These are phyloP conservation scores for Chrysolina oricalcia DNA, from an alignment of 2,888 invertebrate species.

Conservation along the genomic window DNA sequence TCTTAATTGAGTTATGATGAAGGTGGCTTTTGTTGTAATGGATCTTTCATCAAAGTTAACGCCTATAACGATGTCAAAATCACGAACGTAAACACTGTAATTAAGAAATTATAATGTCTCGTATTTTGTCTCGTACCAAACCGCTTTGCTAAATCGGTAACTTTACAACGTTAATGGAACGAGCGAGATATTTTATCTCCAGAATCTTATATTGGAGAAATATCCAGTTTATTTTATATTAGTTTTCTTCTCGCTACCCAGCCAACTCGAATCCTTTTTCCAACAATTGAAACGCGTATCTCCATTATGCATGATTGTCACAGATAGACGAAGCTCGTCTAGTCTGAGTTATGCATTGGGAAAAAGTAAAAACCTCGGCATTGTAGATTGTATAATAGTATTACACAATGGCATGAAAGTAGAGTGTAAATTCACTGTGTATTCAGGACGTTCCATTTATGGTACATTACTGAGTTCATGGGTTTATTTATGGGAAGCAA, in stretches of 20 bases:
- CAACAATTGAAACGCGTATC: too few relatives aligned
- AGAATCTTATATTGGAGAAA: neutral
- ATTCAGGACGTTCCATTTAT: too few relatives aligned
- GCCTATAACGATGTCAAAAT: constrained; percentile 1
- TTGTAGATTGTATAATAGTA: too few relatives aligned
- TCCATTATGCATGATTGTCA: too few relatives aligned
- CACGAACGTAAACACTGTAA: constrained; percentile 36
- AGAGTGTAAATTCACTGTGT: too few relatives aligned
- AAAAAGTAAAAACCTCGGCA: too few relatives aligned
- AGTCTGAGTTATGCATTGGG: too few relatives aligned
- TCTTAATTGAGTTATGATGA: constrained; percentile 1
- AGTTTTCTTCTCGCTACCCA: neutral
- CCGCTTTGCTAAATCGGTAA: neutral
- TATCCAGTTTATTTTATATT: too few relatives aligned
- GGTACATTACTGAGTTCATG: too few relatives aligned
- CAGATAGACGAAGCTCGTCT: too few relatives aligned
- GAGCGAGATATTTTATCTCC: neutral
- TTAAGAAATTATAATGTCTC: constrained; percentile 5
- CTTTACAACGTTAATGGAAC: neutral
- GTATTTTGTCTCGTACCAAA: neutral
- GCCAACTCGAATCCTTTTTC: neutral
- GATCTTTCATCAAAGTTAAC: constrained; percentile 17
- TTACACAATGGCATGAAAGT: too few relatives aligned
- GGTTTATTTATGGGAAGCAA: too few relatives aligned
- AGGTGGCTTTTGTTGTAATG: constrained; percentile 1